Conservation (phyloP, 1,140 invertebrate genomes). For the Portunus trituberculatus region DNA sequence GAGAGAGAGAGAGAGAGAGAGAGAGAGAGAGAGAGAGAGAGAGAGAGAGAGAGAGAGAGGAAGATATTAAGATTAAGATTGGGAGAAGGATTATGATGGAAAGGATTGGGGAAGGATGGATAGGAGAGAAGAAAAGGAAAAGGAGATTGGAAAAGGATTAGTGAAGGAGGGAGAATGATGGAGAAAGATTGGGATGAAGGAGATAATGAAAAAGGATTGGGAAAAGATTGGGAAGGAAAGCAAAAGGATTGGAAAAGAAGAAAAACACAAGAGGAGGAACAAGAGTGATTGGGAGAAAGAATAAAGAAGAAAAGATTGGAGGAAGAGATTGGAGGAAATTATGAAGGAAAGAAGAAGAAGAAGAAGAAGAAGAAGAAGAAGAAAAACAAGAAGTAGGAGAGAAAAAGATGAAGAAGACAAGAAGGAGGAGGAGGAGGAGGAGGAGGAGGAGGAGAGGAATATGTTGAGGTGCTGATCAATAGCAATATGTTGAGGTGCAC, state of each 20-base stretch:
- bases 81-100: not conserved
- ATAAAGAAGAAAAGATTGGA: not conserved
- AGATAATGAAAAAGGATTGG: not conserved
- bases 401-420: not conserved
- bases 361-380: not conserved
- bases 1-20: constrained; percentile 20
- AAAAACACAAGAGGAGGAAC: not conserved
- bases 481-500: not conserved
- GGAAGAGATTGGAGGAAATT: not conserved
- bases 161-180: not conserved
- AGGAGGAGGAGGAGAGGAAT: not conserved
- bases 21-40: constrained; percentile 20
- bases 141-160: not conserved
- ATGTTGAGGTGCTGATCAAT: not conserved
- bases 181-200: not conserved
- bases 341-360: not conserved
- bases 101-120: not conserved
- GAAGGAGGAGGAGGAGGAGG: not conserved
- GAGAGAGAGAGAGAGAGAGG: not conserved
- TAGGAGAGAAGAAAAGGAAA: not conserved
- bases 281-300: not conserved
- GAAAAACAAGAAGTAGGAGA: not conserved
- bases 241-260: not conserved
- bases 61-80: too few species aligned
- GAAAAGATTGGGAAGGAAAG: not conserved